Percentiles rank a stretch among this genome's conserved stretches.
These are phyloP conservation scores for Ctenopoma kingsleyae DNA, from an alignment of 2,797 vertebrate genomes.

Conservation along the genomic window DNA sequence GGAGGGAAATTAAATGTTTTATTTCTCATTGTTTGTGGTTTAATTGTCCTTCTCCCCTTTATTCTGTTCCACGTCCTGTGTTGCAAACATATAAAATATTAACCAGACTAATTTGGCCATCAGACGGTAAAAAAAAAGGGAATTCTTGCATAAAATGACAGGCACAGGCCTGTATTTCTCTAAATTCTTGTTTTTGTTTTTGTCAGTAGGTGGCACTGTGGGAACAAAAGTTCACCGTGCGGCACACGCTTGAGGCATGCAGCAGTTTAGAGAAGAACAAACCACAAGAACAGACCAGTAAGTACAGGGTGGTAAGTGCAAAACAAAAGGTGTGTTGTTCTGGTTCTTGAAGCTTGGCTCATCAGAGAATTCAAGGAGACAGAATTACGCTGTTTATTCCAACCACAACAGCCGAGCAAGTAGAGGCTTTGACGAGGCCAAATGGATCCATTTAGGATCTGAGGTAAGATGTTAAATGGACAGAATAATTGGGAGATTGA, in stretches of 20 bases:
- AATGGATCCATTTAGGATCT: constrained; percentile 46
- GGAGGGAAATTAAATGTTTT: not conserved
- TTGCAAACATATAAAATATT: constrained; percentile 10
- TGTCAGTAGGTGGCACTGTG: constrained; percentile 77
- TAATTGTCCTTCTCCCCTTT: not conserved
- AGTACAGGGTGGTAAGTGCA: constrained; percentile 19
- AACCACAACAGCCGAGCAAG: constrained; percentile 22
- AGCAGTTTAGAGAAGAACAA: not conserved
- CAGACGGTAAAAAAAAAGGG: constrained; percentile 2
- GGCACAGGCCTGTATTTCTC: not conserved
- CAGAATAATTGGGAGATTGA: constrained; percentile 44
- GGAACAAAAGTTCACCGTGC: constrained; percentile 46
- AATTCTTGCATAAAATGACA: not conserved
- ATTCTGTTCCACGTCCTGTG: not conserved
- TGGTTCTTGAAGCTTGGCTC: constrained; percentile 20
- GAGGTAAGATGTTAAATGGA: constrained; percentile 59
- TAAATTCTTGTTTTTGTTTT: not conserved
- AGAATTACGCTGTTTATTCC: constrained; percentile 2
- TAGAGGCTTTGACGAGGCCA: constrained; percentile 25
- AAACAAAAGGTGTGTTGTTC: constrained; percentile 8
- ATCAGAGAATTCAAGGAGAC: constrained; percentile 1
- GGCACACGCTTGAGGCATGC: not conserved
- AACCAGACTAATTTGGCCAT: not conserved
- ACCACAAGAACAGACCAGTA: constrained; percentile 16
- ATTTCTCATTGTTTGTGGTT: constrained; percentile 13